Conservation (phyloP, 2,797 vertebrate genomes). For the Anas flavirostris region DNA sequence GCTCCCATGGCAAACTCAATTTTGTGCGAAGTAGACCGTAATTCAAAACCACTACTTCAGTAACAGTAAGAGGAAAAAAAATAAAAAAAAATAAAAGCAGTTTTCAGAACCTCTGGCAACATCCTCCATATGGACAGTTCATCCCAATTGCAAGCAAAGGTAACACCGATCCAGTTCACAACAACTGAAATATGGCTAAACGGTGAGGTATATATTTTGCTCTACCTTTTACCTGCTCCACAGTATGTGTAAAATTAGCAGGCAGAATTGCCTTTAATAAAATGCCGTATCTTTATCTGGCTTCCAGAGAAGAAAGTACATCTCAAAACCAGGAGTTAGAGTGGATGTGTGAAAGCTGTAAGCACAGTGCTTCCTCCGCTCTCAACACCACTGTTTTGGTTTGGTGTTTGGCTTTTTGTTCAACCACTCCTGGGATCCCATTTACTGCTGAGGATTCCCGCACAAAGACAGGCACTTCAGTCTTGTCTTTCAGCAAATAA, state of each 20-base stretch:
- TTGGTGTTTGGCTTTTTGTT: not conserved
- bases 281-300: not conserved
- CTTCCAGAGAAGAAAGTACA: not conserved
- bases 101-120: not conserved
- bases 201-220: not conserved
- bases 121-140: not conserved
- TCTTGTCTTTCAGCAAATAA: slow-evolving; percentile 3
- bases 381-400: not conserved
- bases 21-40: not conserved
- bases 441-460: not conserved
- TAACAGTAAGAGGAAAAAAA: not conserved
- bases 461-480: not conserved
- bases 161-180: not conserved
- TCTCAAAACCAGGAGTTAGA: not conserved
- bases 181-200: not conserved
- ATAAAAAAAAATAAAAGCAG: not conserved
- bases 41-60: not conserved
- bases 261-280: not conserved
- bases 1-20: not conserved
- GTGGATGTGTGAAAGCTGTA: not conserved
- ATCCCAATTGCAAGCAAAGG: not conserved
- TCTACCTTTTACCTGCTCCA: not conserved
- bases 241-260: not conserved
- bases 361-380: not conserved
- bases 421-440: not conserved